Evolutionary conservation across 2,113 vertebrate genomes (phyloP), one percentile per base, ranked within the genome.

Genomic region (Lophochroa leadbeateri): DNA sequence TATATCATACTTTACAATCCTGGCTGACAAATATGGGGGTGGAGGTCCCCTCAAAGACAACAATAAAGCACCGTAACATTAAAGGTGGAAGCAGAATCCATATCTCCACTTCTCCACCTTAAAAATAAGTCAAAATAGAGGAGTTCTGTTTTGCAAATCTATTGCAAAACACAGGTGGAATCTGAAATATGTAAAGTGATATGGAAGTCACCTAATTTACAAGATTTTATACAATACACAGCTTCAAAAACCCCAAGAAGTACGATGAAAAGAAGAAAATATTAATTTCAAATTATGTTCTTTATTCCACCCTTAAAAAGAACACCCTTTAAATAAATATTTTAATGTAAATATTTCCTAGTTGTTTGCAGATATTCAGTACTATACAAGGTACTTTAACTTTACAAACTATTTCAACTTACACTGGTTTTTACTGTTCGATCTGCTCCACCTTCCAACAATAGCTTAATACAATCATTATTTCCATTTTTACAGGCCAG

Each of bases 401-500:
- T 94, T 86, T 16, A 90, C 2, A 53, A 87, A 82, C 17, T 76
- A 7, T 43, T 50, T 84, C 71, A 81, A 98, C 99, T 98, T 95
- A 99, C 99, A 37, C 89, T 93, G 80, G 98, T 98, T 97, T 97
- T 95, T 89, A 96, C 55, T 25, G 97, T 98, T 97, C 98, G 97
- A 77, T 99, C 98, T 7, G 98, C 98, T 97, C 98, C 98, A 92
- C 97, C 94, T 89, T 98, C 98, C 97, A 99, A 96, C 96, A 99
- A 97, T 28, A 98, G 92, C 90, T 97, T 98, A 88, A 98, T 97
- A 94, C 98, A 99, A 96, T 99, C 97, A 25, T 97, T 95, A 82
- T 97, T 97, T 97, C 99, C 99, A 11, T 98, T 98, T 97, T 98
- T 98, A 96, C 99, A 98, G 96, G 99, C 98, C 97, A 99, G 96